Percentiles rank a stretch among this genome's conserved stretches.
These are phyloP conservation scores for Sander lucioperca DNA, from an alignment of 2,113 vertebrate species.

Conservation along the genomic window DNA sequence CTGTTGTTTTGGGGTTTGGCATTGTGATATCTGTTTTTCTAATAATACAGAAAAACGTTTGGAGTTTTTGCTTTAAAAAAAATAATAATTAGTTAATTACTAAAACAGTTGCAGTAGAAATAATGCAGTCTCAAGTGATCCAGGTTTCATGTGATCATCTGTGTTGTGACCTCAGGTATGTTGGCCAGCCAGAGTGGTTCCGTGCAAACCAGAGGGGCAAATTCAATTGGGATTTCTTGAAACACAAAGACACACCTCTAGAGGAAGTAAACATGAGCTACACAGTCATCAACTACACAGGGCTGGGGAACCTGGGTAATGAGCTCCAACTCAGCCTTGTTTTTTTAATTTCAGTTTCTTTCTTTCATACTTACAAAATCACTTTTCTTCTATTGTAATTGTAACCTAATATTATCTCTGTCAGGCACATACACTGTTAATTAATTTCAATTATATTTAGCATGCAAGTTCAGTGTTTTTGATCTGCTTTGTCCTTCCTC, in stretches of 20 bases:
- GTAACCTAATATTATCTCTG: not conserved
- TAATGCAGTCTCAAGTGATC: not conserved
- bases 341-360: not conserved
- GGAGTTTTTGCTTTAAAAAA: too few species aligned
- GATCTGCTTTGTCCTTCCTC: constrained; percentile 1
- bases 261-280: constrained; percentile 87
- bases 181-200: constrained; percentile 85
- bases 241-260: constrained; percentile 65
- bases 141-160: not conserved
- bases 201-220: constrained; percentile 45
- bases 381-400: not conserved
- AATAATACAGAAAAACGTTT: too few species aligned
- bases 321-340: not conserved
- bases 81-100: too few species aligned
- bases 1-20: too few species aligned
- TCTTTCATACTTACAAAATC: not conserved
- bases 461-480: not conserved
- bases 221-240: constrained; percentile 73
- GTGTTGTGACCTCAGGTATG: constrained; percentile 79
- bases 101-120: too few species aligned
- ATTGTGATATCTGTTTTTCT: not conserved
- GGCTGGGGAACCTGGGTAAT: constrained; percentile 87
- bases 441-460: not conserved
- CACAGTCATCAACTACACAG: constrained; percentile 83
- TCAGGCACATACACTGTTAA: not conserved